Evolutionary conservation across 2,113 vertebrate species (phyloP).

Genomic region (Mastomys natalensis): DNA sequence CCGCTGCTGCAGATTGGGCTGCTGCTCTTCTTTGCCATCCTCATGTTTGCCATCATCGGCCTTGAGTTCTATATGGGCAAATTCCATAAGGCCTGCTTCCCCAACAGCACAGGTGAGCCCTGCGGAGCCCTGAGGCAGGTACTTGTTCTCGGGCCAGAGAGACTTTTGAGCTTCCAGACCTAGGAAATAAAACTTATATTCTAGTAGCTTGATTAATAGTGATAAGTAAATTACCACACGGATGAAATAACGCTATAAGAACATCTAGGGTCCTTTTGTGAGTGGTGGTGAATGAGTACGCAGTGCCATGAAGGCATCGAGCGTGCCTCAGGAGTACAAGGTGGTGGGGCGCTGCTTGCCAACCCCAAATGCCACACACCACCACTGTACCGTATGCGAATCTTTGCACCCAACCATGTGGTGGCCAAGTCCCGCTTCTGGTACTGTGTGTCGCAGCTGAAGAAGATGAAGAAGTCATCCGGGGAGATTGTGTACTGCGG

Average conservation of each 20-base stretch:
- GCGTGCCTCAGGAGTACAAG: constrained; percentile 95
- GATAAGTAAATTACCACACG: background rate
- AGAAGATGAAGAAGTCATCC: constrained; percentile 99
- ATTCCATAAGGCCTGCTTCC: constrained; percentile 96
- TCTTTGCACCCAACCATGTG: constrained; percentile 97
- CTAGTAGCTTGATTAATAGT: background rate
- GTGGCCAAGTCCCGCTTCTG: constrained; percentile 99
- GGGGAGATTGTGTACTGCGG: constrained; percentile 98
- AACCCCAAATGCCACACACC: constrained; percentile 93
- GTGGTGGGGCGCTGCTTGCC: constrained; percentile 97
- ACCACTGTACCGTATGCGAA: constrained; percentile 97
- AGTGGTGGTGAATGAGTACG: too few species aligned
- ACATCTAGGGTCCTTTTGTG: background rate
- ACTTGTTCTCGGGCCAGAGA: background rate
- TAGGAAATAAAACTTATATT: background rate
- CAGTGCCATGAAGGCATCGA: too few species aligned
- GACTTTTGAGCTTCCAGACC: background rate
- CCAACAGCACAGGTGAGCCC: constrained; percentile 91
- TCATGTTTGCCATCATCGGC: constrained; percentile 99
- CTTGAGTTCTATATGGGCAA: constrained; percentile 99
- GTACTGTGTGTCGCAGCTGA: constrained; percentile 98
- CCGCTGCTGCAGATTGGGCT: constrained; percentile 97
- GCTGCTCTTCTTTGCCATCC: constrained; percentile 98
- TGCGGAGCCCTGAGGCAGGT: too few species aligned
- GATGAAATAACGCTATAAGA: fast-evolving